Base-by-base conservation (phyloP, 2,113 vertebrate genomes). In the Pachypanchax playfairii region DNA sequence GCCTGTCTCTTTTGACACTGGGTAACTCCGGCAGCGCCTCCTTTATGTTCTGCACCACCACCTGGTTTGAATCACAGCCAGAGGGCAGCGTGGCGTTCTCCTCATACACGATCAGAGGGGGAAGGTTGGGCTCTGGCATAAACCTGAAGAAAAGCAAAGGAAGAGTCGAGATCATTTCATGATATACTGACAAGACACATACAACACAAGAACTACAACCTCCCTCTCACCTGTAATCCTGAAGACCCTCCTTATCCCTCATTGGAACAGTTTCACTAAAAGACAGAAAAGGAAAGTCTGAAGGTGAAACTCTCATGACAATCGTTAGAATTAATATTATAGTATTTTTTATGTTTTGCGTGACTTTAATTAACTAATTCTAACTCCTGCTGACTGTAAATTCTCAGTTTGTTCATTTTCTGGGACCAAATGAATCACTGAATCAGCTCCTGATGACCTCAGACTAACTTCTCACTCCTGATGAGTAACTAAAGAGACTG, bases 81-180 rank as follows among this genome's bases (percentile, higher is more conserved):
- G 81, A 3, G 8, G 95, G 95, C 78, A 94, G 43, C 0, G 94
- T 94, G 64, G 93, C 88, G 11, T 85, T 72, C 4, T 89, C 39
- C 56, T 95, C 93, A 0, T 95, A 95, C 41, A 99, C 92, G 46
- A 94, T 86, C 85, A 99, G 81, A 29, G 97, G 96, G n/a, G 97
- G 97, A 77, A 99, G 93, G 88, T 99, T 99, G 75, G 97, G 97
- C 79, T 99, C 97, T 0, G 97, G 97, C 95, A 99, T 98, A 44
- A 99, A 99, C 85, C 97, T 99, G 78, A 42, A 25, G 33, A 53
- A 21, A 26, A 35, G 11, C 18, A 31, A 26, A 31, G 26, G 47
- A 5, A 11, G 13, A 18, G 20, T 3, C 13, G 28, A 1, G 21
- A 24, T 35, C 22, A 7, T 29, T 29, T 29, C 28, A 4, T 29